Conservation (phyloP, 2,888 invertebrate genomes). For the Tenthredo amoena region DNA sequence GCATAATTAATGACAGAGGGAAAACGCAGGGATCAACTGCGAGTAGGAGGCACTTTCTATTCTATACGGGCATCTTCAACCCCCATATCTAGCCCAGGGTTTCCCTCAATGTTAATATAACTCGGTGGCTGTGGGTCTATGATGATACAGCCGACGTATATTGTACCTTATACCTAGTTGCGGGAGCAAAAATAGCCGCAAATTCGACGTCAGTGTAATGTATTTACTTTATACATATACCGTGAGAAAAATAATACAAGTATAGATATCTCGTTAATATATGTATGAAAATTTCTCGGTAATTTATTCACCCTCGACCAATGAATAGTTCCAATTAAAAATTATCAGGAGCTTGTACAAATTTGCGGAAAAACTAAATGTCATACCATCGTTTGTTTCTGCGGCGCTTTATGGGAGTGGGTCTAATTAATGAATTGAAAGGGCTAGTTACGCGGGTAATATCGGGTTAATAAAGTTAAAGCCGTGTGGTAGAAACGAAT, state of each 20-base stretch:
- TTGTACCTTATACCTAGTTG: neutral
- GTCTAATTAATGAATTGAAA: neutral
- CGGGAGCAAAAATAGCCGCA: neutral
- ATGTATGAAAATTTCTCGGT: neutral
- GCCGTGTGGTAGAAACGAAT: neutral
- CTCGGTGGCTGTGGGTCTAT: neutral
- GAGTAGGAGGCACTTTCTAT: conserved; percentile 8
- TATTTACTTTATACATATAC: neutral
- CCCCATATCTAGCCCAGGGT: neutral
- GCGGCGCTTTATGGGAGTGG: neutral
- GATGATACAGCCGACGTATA: neutral
- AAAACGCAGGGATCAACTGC: conserved; percentile 10
- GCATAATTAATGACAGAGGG: conserved; percentile 33
- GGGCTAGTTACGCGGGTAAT: conserved; percentile 2
- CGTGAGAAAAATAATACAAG: neutral
- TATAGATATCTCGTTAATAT: neutral
- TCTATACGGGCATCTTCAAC: neutral
- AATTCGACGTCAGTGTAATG: neutral
- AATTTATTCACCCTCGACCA: neutral
- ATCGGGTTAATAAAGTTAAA: conserved; percentile 1
- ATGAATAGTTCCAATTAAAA: neutral
- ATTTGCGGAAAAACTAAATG: neutral
- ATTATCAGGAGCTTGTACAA: neutral
- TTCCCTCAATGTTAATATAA: conserved; percentile 20
- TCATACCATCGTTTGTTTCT: neutral